Evolutionary conservation across 2,797 vertebrate genomes (phyloP), one percentile per base, ranked within the genome.

Genomic region (Loriculus beryllinus): DNA sequence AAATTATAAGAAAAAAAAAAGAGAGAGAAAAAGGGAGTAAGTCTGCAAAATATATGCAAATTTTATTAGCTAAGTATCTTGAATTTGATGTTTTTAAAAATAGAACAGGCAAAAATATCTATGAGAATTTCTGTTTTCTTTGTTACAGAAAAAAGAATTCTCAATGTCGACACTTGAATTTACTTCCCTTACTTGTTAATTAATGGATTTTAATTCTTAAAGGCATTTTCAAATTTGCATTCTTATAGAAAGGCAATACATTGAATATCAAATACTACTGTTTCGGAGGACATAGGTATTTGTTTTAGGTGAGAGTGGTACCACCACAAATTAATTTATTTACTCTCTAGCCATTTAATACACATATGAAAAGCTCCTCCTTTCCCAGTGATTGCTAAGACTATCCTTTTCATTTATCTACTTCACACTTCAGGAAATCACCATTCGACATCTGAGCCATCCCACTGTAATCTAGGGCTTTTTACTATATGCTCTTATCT

Each of bases 321-420:
- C 8, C 22, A 60, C 39, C 14, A 74, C 39, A 81, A 69, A 82
- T 40, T 7, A 43, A 74, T 37, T 20, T 16, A 51, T 79, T 94
- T 20, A 69, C 13, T 78, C 56, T 9, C 4, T 4, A 89, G 69
- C 18, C 2, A 72, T 82, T 82, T 78, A 82, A 68, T 83, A 78
- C 43, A 48, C 11, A 35, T 87, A 20, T 60, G 43, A 75, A 87
- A 74, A 79, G 15, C 37, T 60, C 67, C 64, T 95, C n/a, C 64
- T 28, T 76, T 86, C 62, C 43, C 8, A 18, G 19, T 3, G 3
- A 68, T 69, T 85, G 42, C 81, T 70, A 42, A 84, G 35, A 57
- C 78, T 39, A 86, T 86, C 71, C 20, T 74, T 92, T 81, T 88
- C 40, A 88, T 90, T 94, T 94, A 90, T 43, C 95, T 96, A 90